Evolutionary conservation across 2,797 vertebrate genomes (phyloP).

Genomic region (Microctenopoma steveboyesi): DNA sequence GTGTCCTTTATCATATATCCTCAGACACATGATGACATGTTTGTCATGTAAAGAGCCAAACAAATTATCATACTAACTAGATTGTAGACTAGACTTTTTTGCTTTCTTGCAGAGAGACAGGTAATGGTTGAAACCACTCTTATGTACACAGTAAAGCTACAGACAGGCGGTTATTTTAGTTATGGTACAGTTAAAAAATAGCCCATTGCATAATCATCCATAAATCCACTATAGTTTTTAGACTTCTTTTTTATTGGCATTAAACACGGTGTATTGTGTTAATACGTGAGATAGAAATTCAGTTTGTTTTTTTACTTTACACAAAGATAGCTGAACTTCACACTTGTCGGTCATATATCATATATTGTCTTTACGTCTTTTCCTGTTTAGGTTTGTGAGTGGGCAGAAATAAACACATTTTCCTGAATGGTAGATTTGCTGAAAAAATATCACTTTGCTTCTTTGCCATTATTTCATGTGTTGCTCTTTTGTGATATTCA

Average conservation of each 20-base stretch:
- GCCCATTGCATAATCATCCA: no score
- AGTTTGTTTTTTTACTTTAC: no score
- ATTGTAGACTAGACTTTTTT: not conserved
- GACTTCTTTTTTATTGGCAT: no score
- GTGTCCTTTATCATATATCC: constrained; percentile 56
- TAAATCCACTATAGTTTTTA: no score
- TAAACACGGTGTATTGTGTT: no score
- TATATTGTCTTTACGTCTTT: no score
- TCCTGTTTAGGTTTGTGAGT: not conserved
- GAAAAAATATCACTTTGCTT: not conserved
- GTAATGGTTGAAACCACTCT: not conserved
- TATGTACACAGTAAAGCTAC: not conserved
- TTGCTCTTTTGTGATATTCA: not conserved
- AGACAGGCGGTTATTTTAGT: no score
- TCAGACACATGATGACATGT: constrained; percentile 27
- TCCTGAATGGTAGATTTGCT: not conserved
- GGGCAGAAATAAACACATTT: not conserved
- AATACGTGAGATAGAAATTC: no score
- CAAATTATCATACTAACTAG: constrained; percentile 4
- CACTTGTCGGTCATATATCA: not conserved
- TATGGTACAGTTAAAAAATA: no score
- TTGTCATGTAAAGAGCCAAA: constrained; percentile 18
- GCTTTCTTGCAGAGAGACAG: not conserved
- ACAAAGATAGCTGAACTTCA: not conserved
- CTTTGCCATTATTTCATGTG: not conserved